Evolutionary conservation across 2,888 invertebrate species (phyloP).

Genomic region (Diarsia brunnea): DNA sequence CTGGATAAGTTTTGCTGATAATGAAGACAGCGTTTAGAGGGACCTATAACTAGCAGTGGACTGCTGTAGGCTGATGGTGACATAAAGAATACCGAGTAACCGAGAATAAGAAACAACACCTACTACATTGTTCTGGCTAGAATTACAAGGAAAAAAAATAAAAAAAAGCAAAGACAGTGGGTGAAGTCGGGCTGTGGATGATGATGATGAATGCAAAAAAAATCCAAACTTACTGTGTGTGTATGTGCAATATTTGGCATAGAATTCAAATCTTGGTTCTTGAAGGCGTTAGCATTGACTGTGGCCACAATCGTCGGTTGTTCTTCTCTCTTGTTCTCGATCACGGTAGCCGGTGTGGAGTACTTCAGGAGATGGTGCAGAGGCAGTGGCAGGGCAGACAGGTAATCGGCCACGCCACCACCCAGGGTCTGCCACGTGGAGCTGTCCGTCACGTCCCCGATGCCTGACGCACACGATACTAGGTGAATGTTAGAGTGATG

Average conservation of each 20-base stretch:
- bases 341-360: slow-evolving; percentile 90
- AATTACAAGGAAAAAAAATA: neutral
- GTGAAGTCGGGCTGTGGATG: too few relatives aligned
- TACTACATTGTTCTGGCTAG: neutral
- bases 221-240: slow-evolving; percentile 69
- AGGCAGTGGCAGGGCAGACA: slow-evolving; percentile 95
- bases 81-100: neutral
- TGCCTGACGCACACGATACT: slow-evolving; percentile 77
- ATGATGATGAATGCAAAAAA: neutral
- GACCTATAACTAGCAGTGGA: neutral
- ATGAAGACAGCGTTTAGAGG: neutral
- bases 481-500: slow-evolving; percentile 43
- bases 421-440: slow-evolving; percentile 94
- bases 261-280: slow-evolving; percentile 66
- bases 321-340: slow-evolving; percentile 94
- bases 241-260: slow-evolving; percentile 75
- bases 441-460: slow-evolving; percentile 86
- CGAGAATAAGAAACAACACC: neutral
- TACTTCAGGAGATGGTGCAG: slow-evolving; percentile 96
- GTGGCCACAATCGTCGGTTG: slow-evolving; percentile 89
- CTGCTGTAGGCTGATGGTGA: neutral
- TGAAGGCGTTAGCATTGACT: slow-evolving; percentile 77
- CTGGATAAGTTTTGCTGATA: neutral
- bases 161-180: slow-evolving; percentile 6
- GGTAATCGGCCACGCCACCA: slow-evolving; percentile 96